phyloP scores from a whole-genome alignment of 2,888 invertebrate species.

The Magallana nippona region DNA sequence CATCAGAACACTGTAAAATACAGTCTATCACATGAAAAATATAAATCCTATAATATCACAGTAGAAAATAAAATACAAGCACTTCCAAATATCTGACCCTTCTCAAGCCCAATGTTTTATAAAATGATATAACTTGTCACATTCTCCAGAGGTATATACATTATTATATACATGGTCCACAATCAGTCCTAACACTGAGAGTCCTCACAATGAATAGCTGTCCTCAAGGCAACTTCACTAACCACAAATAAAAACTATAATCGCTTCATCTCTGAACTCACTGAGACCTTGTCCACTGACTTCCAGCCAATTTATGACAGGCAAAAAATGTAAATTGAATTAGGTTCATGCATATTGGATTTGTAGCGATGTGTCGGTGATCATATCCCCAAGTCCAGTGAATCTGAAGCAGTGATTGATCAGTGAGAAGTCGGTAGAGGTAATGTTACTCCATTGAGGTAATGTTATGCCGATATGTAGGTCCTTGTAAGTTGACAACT shows the following conservation, averaged over 20 bases:
- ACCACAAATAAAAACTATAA: slow-evolving; percentile 1
- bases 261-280: slow-evolving; percentile 23
- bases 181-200: background rate
- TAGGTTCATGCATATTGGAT: background rate
- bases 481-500: background rate
- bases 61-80: background rate
- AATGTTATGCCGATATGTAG: background rate
- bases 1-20: too few relatives aligned
- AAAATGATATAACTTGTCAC: background rate
- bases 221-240: background rate
- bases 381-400: background rate
- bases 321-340: slow-evolving; percentile 12
- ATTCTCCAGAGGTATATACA: background rate
- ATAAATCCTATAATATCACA: background rate
- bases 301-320: slow-evolving; percentile 10
- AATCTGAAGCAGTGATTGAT: background rate
- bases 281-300: background rate
- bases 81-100: background rate
- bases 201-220: background rate
- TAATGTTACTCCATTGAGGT: background rate
- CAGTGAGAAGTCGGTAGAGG: background rate
- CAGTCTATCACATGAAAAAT: too few relatives aligned
- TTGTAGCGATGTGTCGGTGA: background rate
- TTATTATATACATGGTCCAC: too few relatives aligned
- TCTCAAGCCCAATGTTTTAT: background rate